Base-by-base conservation (phyloP, 2,888 invertebrate genomes). In the Sphaeridia pumilis region DNA sequence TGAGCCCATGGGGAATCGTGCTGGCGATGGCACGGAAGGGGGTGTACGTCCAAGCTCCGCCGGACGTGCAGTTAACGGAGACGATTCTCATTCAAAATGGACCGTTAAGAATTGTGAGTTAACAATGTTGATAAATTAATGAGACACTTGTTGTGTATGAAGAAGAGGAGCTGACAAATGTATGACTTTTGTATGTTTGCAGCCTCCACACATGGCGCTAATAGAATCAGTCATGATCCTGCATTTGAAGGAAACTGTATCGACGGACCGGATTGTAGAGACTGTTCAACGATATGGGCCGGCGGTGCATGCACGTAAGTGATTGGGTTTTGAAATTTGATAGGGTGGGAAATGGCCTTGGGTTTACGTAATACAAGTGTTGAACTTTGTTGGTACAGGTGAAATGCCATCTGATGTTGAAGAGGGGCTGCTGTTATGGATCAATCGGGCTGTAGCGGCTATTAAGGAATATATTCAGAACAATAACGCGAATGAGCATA, bases 151-250 rank as follows among this genome's bases (percentile, higher is more conserved):
- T n/a, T n/a, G n/a, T n/a, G n/a, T n/a, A n/a, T n/a, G n/a, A n/a
- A n/a, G n/a, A n/a, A n/a, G n/a, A n/a, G n/a, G n/a, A n/a, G n/a
- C n/a, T n/a, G n/a, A n/a, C n/a, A n/a, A n/a, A n/a, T n/a, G n/a
- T n/a, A n/a, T n/a, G n/a, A n/a, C n/a, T n/a, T n/a, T n/a, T n/a
- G n/a, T n/a, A n/a, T n/a, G n/a, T n/a, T n/a, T n/a, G n/a, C 74
- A 93, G 93, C 83, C 82, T 72, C 89, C 90, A 67, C 94, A 95
- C 74, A 84, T 94, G 83, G 82, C 87, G 71, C 87, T 95, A 74
- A 87, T 93, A 73, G 93, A 94, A 75, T 87, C 89, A 66, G 78
- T 94, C 72, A 93, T 94, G 93, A 79, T 81, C 70, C 78, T 94
- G 67, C 93, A 92, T 75, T 85, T 89, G 65, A 84, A 86, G 68